phyloP scores from a whole-genome alignment of 2,797 vertebrate genomes.

The Lophotriccus pileatus region DNA sequence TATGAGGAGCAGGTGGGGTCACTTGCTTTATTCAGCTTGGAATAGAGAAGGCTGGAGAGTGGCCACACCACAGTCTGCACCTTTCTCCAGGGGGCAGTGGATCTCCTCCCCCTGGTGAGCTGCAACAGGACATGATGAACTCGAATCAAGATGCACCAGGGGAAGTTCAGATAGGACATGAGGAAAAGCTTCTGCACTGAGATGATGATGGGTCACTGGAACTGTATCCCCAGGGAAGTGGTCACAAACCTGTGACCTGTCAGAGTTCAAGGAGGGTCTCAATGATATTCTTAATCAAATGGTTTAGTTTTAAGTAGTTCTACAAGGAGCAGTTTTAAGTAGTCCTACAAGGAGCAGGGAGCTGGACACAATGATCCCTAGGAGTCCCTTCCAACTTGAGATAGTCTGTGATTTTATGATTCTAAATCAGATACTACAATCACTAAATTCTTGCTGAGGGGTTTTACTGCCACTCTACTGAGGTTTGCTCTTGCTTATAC shows the following conservation, averaged over 20 bases:
- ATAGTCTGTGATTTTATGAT: neutral
- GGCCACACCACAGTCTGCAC: neutral
- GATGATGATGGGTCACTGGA: accelerated
- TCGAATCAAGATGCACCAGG: neutral
- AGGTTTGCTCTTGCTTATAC: accelerated
- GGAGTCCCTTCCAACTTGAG: neutral
- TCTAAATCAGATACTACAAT: neutral
- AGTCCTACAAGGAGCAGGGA: neutral
- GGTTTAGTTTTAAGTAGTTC: neutral
- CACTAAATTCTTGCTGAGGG: neutral
- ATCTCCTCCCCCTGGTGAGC: neutral
- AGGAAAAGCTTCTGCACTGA: neutral
- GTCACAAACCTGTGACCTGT: neutral
- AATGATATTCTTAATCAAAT: accelerated
- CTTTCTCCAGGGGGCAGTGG: accelerated
- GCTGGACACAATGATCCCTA: neutral
- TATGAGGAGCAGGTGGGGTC: neutral
- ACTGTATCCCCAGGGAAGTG: neutral
- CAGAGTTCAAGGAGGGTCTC: too few species aligned
- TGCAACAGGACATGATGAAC: accelerated
- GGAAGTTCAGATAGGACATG: neutral
- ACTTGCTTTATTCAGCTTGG: neutral
- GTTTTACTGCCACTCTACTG: neutral
- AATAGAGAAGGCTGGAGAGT: neutral
- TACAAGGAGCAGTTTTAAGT: neutral